A percentile compares a stretch with the other conserved stretches of the same genome.
Conservation (phyloP, 2,113 vertebrate species). For the Amia ocellicauda region DNA sequence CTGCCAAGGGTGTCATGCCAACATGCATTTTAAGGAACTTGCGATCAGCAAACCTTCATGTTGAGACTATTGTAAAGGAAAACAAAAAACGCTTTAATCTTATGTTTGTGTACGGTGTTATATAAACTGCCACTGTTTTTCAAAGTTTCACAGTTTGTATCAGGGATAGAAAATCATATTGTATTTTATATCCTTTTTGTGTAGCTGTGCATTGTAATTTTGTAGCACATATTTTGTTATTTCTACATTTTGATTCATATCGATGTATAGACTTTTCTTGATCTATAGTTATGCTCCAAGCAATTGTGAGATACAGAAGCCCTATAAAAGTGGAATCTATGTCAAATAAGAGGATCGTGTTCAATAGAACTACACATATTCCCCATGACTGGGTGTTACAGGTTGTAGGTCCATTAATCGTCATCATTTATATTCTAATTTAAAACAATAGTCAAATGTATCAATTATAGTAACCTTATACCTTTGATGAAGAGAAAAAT, state of each 20-base stretch:
- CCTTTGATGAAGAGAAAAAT: no score
- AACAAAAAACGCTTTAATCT: not conserved
- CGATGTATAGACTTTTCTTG: no score
- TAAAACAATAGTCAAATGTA: no score
- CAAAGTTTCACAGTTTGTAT: slow-evolving; percentile 14
- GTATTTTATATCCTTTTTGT: slow-evolving; percentile 6
- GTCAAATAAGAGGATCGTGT: no score
- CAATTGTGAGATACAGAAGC: no score
- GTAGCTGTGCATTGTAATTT: slow-evolving; percentile 4
- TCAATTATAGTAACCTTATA: no score
- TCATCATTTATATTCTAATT: no score
- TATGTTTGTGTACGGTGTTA: not conserved
- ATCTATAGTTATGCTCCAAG: not conserved
- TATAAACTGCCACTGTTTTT: slow-evolving; percentile 13
- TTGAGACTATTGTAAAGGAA: not conserved
- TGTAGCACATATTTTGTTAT: not conserved
- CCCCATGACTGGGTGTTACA: no score
- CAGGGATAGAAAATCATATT: slow-evolving; percentile 3
- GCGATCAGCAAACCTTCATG: not conserved
- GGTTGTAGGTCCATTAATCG: no score
- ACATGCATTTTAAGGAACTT: slow-evolving; percentile 18
- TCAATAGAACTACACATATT: no score
- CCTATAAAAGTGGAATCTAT: no score
- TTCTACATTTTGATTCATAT: not conserved
- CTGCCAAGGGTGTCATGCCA: slow-evolving; percentile 27